Evolutionary conservation across 1,140 invertebrate species (phyloP), one percentile per base, ranked within the genome.

Genomic region (Cydia splendana): DNA sequence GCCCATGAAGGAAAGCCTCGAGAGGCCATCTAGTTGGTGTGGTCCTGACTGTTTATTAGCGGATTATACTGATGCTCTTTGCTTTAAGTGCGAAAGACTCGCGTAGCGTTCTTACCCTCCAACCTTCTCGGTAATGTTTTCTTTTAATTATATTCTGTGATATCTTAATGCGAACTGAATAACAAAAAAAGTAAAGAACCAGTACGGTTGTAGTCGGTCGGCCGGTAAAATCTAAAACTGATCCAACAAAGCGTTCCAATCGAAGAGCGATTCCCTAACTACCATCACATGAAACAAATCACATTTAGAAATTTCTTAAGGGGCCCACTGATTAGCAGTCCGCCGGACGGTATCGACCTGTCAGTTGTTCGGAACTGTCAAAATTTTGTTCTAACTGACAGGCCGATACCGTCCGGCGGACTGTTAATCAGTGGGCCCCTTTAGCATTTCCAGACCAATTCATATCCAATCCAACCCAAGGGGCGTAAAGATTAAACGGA

Each of bases 21-120:
- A 7, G 3, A 48, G 20, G 57, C 57, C 57, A 10, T n/a, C 20
- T 62, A 62, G 34, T 71, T 42, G 30, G 34, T 20, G 34, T 34
- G 34, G 9, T 4, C 34, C 67, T 5, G 34, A 12, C 4, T 42
- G 15, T 71, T 71, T 71, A 42, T 42, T 71, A 71, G 34, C 67
- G 34, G 34, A 71, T 71, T 71, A 71, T 45, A 71, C 67, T 18
- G 67, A 71, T 71, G 34, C 38, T 18, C 38, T 71, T 42, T 20
- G 67, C 67, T 71, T 42, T 18, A 20, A 71, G 67, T 71, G 67
- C 38, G 34, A 71, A 71, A 71, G 34, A 20, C 67, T n/a, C 30
- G 65, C 4, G 13, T 15, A 71, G n/a, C 2, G 3, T 71, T 1
- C 15, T 42, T 71, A 38, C 9, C n/a, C 30, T 20, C 34, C 38